Percentiles rank a stretch among this genome's conserved stretches.
Evolutionary conservation across 2,888 invertebrate genomes (phyloP).

Genomic region (Amphipyra berbera): DNA sequence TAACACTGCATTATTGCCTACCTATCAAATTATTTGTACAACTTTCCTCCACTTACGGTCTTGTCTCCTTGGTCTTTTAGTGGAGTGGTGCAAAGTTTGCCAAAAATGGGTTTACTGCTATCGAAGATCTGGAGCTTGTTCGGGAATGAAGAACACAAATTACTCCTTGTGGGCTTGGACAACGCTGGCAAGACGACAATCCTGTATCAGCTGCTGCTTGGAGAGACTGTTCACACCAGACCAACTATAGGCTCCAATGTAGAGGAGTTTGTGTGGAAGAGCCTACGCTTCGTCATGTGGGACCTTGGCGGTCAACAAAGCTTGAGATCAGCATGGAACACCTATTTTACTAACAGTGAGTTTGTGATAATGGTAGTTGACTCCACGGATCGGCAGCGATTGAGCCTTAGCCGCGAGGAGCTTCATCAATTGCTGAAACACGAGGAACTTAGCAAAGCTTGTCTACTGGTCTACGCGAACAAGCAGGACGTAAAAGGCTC

Average conservation of each 20-base stretch:
- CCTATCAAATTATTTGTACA: too few relatives aligned
- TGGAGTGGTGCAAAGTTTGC: conserved; percentile 50
- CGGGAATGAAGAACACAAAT: conserved; percentile 99
- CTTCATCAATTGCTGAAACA: conserved; percentile 97
- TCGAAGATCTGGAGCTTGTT: conserved; percentile 98
- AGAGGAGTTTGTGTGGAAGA: conserved; percentile 99
- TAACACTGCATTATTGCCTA: too few relatives aligned
- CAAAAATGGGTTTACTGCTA: conserved; percentile 96
- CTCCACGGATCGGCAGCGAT: conserved; percentile 97
- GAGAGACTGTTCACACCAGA: conserved; percentile 99
- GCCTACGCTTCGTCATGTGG: conserved; percentile 99
- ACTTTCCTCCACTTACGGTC: conserved; percentile 77
- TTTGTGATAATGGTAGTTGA: conserved; percentile 99
- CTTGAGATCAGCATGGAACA: conserved; percentile 98
- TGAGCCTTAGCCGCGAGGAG: conserved; percentile 97
- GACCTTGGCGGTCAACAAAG: conserved; percentile 99
- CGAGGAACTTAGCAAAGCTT: conserved; percentile 97
- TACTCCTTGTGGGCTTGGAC: conserved; percentile 98
- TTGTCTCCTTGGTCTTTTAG: conserved; percentile 48
- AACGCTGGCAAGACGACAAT: conserved; percentile 99
- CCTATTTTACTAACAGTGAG: conserved; percentile 99
- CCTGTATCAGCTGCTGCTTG: conserved; percentile 98
- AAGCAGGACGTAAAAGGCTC: conserved; percentile 91
- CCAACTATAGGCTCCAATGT: conserved; percentile 99
- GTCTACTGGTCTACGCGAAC: conserved; percentile 98